Evolutionary conservation across 2,888 invertebrate species (phyloP).

Genomic region (Thysanoteuthis rhombus): DNA sequence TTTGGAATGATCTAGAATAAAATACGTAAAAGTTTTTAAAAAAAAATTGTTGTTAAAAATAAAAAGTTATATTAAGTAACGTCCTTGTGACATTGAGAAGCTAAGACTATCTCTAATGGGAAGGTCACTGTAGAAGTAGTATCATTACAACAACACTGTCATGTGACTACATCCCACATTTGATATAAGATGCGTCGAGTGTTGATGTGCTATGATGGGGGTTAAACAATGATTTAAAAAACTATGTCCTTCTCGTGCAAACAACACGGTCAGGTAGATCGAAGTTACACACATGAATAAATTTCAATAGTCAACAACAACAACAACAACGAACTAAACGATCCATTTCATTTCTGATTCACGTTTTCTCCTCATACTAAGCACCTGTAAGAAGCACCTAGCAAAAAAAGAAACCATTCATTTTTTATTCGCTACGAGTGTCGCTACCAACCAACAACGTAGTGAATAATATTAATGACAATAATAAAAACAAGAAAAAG

Average conservation of each 20-base stretch:
- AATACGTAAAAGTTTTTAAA: background rate
- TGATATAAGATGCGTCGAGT: too few relatives aligned
- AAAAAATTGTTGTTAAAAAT: too few relatives aligned
- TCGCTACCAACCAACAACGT: background rate
- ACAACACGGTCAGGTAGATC: too few relatives aligned
- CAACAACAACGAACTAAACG: too few relatives aligned
- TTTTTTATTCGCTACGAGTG: background rate
- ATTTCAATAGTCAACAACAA: too few relatives aligned
- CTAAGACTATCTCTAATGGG: background rate
- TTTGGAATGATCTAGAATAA: background rate
- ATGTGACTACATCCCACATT: background rate
- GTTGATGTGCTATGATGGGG: too few relatives aligned
- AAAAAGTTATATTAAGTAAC: background rate
- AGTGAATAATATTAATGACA: background rate
- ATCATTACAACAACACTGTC: background rate
- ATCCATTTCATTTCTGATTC: too few relatives aligned
- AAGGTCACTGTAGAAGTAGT: background rate
- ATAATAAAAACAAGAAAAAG: background rate
- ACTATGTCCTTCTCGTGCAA: too few relatives aligned
- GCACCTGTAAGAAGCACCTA: background rate
- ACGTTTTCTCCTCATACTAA: background rate
- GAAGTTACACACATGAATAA: too few relatives aligned
- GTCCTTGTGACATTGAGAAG: background rate
- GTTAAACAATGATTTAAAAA: too few relatives aligned
- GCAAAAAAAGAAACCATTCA: background rate